Conservation (phyloP, 2,113 vertebrate genomes). For the Archilochus colubris region DNA sequence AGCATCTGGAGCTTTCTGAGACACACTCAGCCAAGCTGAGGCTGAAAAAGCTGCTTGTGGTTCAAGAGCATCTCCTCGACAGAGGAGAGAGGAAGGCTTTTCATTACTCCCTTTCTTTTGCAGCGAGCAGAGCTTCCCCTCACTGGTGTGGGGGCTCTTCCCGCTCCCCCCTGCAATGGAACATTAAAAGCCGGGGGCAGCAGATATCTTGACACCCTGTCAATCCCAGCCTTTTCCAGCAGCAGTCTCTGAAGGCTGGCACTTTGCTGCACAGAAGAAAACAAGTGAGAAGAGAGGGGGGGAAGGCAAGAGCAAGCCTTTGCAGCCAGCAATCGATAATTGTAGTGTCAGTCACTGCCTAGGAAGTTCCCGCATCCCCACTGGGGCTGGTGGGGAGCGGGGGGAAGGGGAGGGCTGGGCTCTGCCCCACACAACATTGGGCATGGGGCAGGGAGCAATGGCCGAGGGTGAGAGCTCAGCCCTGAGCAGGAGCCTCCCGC, state of each 20-base stretch:
- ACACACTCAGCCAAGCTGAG: neutral
- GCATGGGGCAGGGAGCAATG: neutral
- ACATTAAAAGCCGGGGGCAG: constrained; percentile 53
- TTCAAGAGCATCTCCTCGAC: constrained; percentile 52
- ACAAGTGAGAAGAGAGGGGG: constrained; percentile 47
- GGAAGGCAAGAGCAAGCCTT: constrained; percentile 43
- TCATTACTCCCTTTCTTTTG: constrained; percentile 25
- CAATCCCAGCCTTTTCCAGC: constrained; percentile 63
- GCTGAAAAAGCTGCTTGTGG: constrained; percentile 48
- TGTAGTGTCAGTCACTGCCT: constrained; percentile 52
- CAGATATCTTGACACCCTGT: constrained; percentile 63
- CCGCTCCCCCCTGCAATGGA: neutral
- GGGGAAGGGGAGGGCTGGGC: neutral
- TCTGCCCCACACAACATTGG: neutral
- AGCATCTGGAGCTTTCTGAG: constrained; percentile 46
- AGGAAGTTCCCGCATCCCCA: constrained; percentile 51
- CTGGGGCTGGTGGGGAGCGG: neutral
- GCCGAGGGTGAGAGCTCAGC: neutral
- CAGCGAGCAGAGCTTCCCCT: constrained; percentile 13
- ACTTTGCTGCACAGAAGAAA: constrained; percentile 61
- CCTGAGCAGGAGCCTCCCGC: neutral
- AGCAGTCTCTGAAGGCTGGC: constrained; percentile 65
- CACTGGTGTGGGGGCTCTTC: neutral
- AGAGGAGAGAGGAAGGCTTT: neutral
- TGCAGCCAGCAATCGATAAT: constrained; percentile 61